Base-by-base conservation (phyloP, 2,797 vertebrate species). In the Ataeniobius toweri region DNA sequence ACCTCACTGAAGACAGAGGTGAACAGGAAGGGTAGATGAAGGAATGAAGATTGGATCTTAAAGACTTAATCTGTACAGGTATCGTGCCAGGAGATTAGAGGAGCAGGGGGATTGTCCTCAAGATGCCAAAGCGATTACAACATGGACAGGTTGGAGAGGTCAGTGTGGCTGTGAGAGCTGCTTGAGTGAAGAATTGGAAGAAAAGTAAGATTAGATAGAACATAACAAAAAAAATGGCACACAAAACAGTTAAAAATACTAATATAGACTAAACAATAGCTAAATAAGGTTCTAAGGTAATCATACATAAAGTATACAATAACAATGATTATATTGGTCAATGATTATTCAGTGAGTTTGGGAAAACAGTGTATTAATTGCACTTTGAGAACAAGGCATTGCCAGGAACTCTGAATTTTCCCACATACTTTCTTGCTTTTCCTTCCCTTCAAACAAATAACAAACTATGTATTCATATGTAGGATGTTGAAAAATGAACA, bases 81-180 rank as follows among this genome's bases (percentile, higher is more conserved):
- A 89, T 84, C 85, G 73, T 88, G 86, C 82, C 81, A 83, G 78
- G 75, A 87, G 91, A 92, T 94, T 93, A 91, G 82, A 83, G 77
- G 74, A 91, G 88, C 88, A 85, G 81, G 56, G 75, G 78, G 90
- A 93, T 92, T 89, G 91, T 81, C 79, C 82, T 58, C 81, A 82
- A 76, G 80, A 86, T 69, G 76, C 78, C 80, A 56, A 61, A 80
- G 71, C 87, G 91, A 93, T 94, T 93, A 94, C 78, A 26, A 63
- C 76, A 75, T 74, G 80, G 87, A 87, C 81, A 84, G 79, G 79
- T 82, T 88, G 12, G 77, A 39, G 39, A 89, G 90, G 86, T 87
- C 86, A 90, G 20, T 69, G 48, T 78, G 84, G 83, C 71, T 63
- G 75, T 82, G 53, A 76, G 58, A 83, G 75, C 80, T 85, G 76